Percentiles rank a stretch among this genome's conserved stretches.
These are phyloP conservation scores for Margaritifera margaritifera DNA, from an alignment of 2,888 invertebrate genomes.

Conservation along the genomic window DNA sequence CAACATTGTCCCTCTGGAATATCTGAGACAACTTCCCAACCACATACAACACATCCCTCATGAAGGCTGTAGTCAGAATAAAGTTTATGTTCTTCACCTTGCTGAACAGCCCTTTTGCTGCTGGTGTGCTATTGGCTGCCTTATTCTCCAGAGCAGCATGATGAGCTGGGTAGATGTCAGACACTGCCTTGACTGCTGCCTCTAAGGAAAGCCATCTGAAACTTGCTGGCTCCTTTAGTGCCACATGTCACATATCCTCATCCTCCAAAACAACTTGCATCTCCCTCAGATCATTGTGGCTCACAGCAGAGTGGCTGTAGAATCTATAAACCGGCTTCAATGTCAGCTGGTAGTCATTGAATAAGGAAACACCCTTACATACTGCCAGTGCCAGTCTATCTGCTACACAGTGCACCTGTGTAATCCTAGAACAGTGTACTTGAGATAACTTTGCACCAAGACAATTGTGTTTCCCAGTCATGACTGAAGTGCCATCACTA, in stretches of 20 bases:
- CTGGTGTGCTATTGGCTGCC: too few relatives aligned
- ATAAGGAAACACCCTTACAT: too few relatives aligned
- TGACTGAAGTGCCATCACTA: too few relatives aligned
- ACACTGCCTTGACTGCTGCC: too few relatives aligned
- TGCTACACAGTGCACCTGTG: too few relatives aligned
- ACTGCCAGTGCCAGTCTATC: too few relatives aligned
- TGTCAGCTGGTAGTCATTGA: conserved; percentile 2
- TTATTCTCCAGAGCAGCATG: too few relatives aligned
- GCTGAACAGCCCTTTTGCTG: conserved; percentile 4
- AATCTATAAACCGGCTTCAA: conserved; percentile 7
- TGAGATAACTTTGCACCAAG: too few relatives aligned
- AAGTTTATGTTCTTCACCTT: not conserved
- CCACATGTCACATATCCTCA: not conserved
- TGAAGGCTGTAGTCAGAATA: conserved; percentile 1
- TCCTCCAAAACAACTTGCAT: conserved; percentile 2
- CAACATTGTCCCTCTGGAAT: conserved; percentile 19
- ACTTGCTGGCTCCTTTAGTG: conserved; percentile 8
- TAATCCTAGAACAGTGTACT: too few relatives aligned
- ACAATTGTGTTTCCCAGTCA: too few relatives aligned
- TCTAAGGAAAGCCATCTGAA: conserved; percentile 11
- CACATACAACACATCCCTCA: too few relatives aligned
- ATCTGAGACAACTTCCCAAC: conserved; percentile 9
- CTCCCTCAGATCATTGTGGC: conserved; percentile 5
- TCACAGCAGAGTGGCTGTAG: conserved; percentile 4
- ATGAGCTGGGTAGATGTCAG: too few relatives aligned